A percentile compares a stretch with the other conserved stretches of the same genome.
These are phyloP conservation scores for Petrocephalus schoutedeni DNA, from an alignment of 2,797 vertebrate species.

Conservation along the genomic window DNA sequence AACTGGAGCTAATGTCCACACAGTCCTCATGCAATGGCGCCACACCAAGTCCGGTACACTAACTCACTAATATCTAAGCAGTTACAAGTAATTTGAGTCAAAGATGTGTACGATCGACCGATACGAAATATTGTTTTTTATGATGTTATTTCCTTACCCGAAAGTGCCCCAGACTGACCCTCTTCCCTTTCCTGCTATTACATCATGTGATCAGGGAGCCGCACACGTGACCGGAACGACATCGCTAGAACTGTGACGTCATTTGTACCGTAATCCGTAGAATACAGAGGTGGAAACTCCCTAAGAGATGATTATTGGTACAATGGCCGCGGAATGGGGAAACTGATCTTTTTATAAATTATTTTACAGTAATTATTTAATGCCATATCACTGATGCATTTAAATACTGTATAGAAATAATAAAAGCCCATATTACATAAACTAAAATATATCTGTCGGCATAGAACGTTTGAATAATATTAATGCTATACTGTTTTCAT, in stretches of 20 bases:
- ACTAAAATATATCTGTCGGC: neutral
- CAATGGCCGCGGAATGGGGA: neutral
- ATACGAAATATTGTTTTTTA: neutral
- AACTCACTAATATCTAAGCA: neutral
- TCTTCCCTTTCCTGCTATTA: constrained; percentile 44
- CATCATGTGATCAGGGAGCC: constrained; percentile 41
- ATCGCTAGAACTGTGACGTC: constrained; percentile 32
- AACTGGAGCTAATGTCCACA: neutral
- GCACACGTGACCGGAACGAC: constrained; percentile 1
- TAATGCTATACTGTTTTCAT: neutral
- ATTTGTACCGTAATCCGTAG: constrained; percentile 5
- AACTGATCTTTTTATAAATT: neutral
- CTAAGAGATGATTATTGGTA: neutral
- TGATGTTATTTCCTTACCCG: constrained; percentile 60
- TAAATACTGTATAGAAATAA: neutral
- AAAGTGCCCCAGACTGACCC: constrained; percentile 28
- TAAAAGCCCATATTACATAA: neutral
- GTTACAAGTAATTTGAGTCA: neutral
- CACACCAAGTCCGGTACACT: neutral
- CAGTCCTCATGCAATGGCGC: neutral
- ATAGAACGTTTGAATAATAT: neutral
- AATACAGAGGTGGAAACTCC: neutral
- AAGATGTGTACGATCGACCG: neutral
- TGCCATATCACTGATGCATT: neutral
- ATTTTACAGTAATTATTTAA: neutral